Base-by-base conservation (phyloP, 2,797 vertebrate species). In the Euphonia xanthogaster region DNA sequence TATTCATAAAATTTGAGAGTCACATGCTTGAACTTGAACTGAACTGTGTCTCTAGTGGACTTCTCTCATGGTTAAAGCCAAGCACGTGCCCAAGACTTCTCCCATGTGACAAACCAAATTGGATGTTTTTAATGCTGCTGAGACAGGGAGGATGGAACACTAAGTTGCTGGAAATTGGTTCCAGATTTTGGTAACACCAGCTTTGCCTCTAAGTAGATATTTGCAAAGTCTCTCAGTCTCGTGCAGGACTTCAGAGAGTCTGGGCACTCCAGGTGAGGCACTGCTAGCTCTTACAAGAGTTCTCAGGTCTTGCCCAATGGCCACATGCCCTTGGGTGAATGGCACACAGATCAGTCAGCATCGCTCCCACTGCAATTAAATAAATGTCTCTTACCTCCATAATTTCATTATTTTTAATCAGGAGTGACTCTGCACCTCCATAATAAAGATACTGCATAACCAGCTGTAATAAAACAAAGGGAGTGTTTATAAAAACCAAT, bases 381-480 rank as follows among this genome's bases (percentile, higher is more conserved):
- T 53, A 91, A 94, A 88, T 60, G 47, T 50, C 57, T 94, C 97
- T 98, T 96, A 99, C 99, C 99, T 99, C 99, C 99, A 99, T 99
- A 35, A 99, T 98, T 97, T 99, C 99, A 58, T 99, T 99, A 97
- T 99, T 99, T 97, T 99, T 99, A 97, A 99, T 99, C 97, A 99
- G 98, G 96, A 99, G 98, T 30, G 98, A 98, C 96, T 99, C 99
- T 7, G 99, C 99, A 94, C 99, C 99, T 79, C 99, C 99, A 5
- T 98, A 99, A 97, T 99, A 99, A 83, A 99, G 98, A 95, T 99
- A 99, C 98, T 99, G 99, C 99, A 99, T 99, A 94, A 99, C 99
- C 98, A 99, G 93, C 99, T 99, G 98, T 47, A 98, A 99, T 66
- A 98, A 70, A 98, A 66, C 42, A 97, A 68, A 91, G 22, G 7